phyloP scores from a whole-genome alignment of 2,797 vertebrate species.

The Philypnodon macrostomus region DNA sequence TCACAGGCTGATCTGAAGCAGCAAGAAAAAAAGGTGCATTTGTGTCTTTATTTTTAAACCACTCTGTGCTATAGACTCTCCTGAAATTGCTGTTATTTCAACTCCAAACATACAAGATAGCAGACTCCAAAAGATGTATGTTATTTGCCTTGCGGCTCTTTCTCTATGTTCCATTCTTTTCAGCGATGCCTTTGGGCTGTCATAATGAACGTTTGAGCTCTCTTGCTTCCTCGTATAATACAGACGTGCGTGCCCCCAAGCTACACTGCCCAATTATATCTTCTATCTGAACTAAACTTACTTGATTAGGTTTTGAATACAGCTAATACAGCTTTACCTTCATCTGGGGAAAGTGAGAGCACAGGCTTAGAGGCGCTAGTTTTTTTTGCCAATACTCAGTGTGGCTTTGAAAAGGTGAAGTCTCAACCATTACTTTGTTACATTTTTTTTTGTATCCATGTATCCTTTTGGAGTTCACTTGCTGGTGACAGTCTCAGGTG shows the following conservation, averaged over 20 bases:
- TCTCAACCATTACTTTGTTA: no score
- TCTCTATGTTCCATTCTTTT: constrained; percentile 45
- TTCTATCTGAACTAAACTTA: constrained; percentile 46
- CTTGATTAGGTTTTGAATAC: constrained; percentile 46
- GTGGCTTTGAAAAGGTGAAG: background rate
- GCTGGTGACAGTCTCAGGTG: no score
- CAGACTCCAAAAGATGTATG: constrained; percentile 33
- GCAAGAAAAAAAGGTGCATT: constrained; percentile 46
- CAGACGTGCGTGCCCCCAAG: constrained; percentile 41
- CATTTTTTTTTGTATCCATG: no score
- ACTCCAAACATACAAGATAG: constrained; percentile 47
- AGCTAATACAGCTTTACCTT: constrained; percentile 37
- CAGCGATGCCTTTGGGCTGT: constrained; percentile 53
- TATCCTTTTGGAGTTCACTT: no score
- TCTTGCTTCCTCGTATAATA: constrained; percentile 27
- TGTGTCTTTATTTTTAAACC: constrained; percentile 55
- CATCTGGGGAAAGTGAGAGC: constrained; percentile 17
- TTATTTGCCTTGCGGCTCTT: constrained; percentile 52
- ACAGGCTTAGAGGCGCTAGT: background rate
- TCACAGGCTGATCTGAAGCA: no score
- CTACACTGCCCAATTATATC: constrained; percentile 45
- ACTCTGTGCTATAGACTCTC: constrained; percentile 19
- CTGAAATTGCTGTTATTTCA: constrained; percentile 44
- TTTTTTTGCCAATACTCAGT: no score
- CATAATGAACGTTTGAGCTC: constrained; percentile 48